Conservation (phyloP, 2,113 vertebrate genomes). For the Osmerus mordax region DNA sequence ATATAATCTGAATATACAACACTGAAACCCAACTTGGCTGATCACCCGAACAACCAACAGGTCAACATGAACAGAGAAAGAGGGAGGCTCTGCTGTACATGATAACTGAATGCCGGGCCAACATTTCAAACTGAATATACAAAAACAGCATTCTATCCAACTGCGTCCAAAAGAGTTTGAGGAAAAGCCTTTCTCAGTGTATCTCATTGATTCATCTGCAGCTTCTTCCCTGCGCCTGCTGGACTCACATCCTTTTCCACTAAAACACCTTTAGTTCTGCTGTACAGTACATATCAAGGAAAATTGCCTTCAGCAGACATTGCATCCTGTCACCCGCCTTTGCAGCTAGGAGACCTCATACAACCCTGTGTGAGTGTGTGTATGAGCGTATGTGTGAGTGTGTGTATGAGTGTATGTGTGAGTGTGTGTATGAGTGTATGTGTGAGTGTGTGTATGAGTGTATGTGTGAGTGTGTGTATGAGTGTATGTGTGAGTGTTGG, state of each 20-base stretch:
- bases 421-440: neutral
- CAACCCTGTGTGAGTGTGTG: neutral
- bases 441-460: neutral
- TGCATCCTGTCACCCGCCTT: neutral
- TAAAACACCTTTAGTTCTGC: neutral
- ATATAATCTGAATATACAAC: too few relatives aligned
- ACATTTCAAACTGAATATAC: too few relatives aligned
- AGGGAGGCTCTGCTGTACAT: too few relatives aligned
- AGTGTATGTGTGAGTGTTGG: too few relatives aligned
- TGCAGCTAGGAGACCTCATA: neutral
- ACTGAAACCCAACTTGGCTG: too few relatives aligned
- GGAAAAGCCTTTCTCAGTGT: neutral
- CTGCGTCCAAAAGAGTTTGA: neutral
- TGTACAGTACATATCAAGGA: neutral
- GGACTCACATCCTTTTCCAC: neutral
- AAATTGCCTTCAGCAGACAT: neutral
- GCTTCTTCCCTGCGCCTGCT: neutral
- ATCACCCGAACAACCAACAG: too few relatives aligned
- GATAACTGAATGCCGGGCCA: too few relatives aligned
- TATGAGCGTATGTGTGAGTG: too few relatives aligned
- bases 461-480: neutral
- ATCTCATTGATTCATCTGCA: neutral
- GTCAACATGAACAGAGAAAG: too few relatives aligned
- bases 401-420: neutral
- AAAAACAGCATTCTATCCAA: too few relatives aligned